A percentile compares a stretch with the other conserved stretches of the same genome.
These are phyloP conservation scores for Astyanax mexicanus DNA, from an alignment of 2,797 vertebrate genomes.

Conservation along the genomic window DNA sequence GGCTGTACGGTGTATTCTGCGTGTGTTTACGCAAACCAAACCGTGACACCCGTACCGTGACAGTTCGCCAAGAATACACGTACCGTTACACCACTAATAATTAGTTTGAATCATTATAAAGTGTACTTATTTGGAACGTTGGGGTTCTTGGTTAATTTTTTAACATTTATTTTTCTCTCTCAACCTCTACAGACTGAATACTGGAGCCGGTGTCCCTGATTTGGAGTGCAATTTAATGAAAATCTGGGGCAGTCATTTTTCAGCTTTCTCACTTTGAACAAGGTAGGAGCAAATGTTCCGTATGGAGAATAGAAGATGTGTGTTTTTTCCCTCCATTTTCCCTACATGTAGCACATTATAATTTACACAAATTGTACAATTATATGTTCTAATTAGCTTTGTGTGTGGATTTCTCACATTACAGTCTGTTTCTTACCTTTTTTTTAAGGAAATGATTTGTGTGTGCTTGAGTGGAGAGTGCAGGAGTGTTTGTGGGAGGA, in stretches of 20 bases:
- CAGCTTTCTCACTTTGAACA: slow-evolving; percentile 24
- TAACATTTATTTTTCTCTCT: background rate
- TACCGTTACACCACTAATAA: too few relatives aligned
- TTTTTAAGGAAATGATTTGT: background rate
- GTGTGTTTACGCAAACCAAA: too few relatives aligned
- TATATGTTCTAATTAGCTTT: background rate
- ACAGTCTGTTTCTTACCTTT: background rate
- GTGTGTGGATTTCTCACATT: background rate
- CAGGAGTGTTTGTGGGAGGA: background rate
- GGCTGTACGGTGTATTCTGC: too few relatives aligned
- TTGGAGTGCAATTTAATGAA: slow-evolving; percentile 35
- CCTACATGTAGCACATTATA: too few relatives aligned
- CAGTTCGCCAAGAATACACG: too few relatives aligned
- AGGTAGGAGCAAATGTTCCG: slow-evolving; percentile 25
- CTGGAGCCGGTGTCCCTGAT: slow-evolving; percentile 21
- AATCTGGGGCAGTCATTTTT: slow-evolving; percentile 22
- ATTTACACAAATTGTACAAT: background rate
- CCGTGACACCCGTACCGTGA: too few relatives aligned
- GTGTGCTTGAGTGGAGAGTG: background rate
- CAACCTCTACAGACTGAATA: slow-evolving; percentile 19
- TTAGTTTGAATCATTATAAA: too few relatives aligned
- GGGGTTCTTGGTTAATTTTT: background rate
- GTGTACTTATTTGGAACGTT: too few relatives aligned
- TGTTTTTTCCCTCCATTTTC: too few relatives aligned
- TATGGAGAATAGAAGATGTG: background rate